phyloP scores from a whole-genome alignment of 2,888 invertebrate species.

The Oasisia sp. region DNA sequence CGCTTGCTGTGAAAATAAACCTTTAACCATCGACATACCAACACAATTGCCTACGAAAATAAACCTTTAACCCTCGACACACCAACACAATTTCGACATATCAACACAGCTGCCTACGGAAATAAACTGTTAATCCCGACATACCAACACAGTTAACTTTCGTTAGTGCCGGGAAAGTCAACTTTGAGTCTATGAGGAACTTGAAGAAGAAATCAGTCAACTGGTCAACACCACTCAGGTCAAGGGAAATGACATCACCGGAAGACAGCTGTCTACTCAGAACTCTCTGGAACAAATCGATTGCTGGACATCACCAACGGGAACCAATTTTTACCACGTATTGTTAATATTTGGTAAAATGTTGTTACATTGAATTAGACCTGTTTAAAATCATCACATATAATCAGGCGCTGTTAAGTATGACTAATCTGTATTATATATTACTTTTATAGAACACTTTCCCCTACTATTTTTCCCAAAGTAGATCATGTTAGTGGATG shows the following conservation, averaged over 20 bases:
- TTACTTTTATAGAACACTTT: no score
- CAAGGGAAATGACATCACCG: constrained; percentile 34
- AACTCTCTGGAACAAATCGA: background rate
- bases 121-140: background rate
- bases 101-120: background rate
- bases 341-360: no score
- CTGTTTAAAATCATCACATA: no score
- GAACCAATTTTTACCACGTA: no score
- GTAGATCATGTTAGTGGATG: no score
- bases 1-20: background rate
- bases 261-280: constrained; percentile 18
- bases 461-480: no score
- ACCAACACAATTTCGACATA: background rate
- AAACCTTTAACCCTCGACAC: background rate
- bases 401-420: no score
- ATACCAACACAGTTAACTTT: constrained; percentile 35
- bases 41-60: background rate
- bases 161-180: constrained; percentile 30
- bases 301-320: background rate
- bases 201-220: constrained; percentile 49
- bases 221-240: constrained; percentile 51
- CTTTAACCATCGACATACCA: background rate
- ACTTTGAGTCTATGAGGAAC: constrained; percentile 32
- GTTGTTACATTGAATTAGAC: no score
- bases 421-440: no score